Percentiles rank a stretch among this genome's conserved stretches.
Evolutionary conservation across 1,140 invertebrate genomes (phyloP).

Genomic region (Laupala kohalensis): DNA sequence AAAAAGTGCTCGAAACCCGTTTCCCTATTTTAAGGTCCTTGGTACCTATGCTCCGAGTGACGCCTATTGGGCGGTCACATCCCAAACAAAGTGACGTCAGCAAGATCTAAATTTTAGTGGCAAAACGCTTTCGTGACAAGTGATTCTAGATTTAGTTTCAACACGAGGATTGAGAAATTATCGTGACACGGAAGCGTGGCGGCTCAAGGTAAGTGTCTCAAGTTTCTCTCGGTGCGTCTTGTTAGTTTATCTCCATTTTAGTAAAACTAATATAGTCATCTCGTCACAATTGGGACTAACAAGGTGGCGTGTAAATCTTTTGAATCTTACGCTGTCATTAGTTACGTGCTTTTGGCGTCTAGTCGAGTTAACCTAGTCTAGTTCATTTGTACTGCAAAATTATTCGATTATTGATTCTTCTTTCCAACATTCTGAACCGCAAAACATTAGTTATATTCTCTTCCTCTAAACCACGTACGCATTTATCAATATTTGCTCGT

Average conservation of each 20-base stretch:
- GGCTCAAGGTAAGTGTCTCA: not conserved
- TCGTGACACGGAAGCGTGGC: not conserved
- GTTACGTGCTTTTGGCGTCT: not conserved
- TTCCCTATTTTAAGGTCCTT: no score
- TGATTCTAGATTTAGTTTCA: not conserved
- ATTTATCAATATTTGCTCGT: not conserved
- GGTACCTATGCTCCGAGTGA: not conserved
- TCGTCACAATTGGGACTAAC: no score
- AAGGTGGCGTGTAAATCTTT: no score
- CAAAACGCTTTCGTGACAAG: conserved; percentile 8
- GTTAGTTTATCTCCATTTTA: no score
- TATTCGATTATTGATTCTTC: no score
- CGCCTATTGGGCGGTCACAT: not conserved
- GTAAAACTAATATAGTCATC: no score
- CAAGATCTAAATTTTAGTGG: conserved; percentile 16
- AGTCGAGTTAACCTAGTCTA: not conserved
- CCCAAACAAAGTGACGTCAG: conserved; percentile 15
- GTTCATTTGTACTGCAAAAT: no score
- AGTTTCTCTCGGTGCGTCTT: not conserved
- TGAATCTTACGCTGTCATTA: not conserved
- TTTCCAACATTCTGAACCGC: no score
- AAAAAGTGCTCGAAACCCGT: no score
- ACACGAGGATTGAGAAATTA: not conserved
- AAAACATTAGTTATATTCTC: no score
- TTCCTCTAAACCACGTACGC: not conserved